phyloP scores from a whole-genome alignment of 2,888 invertebrate genomes.

The Drosophila fungiperda region DNA sequence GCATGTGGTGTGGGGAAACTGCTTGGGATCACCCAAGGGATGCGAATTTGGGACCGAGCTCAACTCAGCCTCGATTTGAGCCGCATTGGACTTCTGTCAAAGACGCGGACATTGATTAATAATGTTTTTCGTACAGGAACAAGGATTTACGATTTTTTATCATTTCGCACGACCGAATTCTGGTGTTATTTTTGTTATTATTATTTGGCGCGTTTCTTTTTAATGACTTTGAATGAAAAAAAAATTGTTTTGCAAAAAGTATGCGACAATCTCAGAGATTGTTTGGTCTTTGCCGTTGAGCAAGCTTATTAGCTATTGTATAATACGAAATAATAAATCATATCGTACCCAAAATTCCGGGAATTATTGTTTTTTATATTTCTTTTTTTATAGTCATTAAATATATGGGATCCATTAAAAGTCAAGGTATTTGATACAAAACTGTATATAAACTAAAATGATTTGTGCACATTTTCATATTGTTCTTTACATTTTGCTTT shows the following conservation, averaged over 20 bases:
- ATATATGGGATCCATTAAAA: neutral
- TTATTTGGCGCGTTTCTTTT: conserved; percentile 57
- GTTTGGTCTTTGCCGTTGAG: conserved; percentile 14
- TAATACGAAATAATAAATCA: neutral
- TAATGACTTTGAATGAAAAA: conserved; percentile 53
- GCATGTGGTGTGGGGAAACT: neutral
- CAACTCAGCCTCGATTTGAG: conserved; percentile 27
- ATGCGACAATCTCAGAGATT: conserved; percentile 29
- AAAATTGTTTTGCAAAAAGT: conserved; percentile 37
- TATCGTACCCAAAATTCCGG: neutral
- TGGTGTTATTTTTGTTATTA: conserved; percentile 44
- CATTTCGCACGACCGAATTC: conserved; percentile 64
- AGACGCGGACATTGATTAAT: conserved; percentile 82
- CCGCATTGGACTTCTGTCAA: conserved; percentile 62
- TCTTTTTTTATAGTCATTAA: neutral
- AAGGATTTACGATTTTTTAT: conserved; percentile 54
- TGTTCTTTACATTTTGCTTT: neutral
- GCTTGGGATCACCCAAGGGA: conserved; percentile 54
- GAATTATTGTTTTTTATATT: neutral
- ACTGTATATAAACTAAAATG: neutral
- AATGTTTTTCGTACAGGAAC: conserved; percentile 62
- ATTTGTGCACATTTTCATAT: neutral
- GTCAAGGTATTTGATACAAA: neutral
- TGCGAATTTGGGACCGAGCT: conserved; percentile 53
- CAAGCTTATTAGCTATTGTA: conserved; percentile 14